phyloP scores from a whole-genome alignment of 2,113 vertebrate species.

The Varanus komodoensis region DNA sequence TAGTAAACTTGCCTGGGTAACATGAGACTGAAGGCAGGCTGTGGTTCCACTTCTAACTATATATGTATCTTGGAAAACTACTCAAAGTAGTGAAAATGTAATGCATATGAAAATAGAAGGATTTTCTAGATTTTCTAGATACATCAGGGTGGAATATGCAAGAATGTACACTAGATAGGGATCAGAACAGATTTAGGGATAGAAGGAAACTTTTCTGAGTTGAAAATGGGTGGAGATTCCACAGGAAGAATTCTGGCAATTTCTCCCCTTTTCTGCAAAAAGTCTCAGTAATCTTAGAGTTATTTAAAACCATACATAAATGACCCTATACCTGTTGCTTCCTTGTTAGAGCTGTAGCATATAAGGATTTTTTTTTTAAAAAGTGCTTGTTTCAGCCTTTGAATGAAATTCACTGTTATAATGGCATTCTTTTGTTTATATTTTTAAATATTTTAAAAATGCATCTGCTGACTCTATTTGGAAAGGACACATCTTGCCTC shows the following conservation, averaged over 20 bases:
- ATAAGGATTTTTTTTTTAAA: not conserved
- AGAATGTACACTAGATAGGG: not conserved
- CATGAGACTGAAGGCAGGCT: not conserved
- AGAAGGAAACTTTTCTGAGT: not conserved
- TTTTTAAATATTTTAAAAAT: not conserved
- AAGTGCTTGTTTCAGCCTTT: not conserved
- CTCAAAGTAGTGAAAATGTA: not conserved
- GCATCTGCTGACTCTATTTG: not conserved
- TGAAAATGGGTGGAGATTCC: not conserved
- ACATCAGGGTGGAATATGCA: not conserved
- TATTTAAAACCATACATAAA: not conserved
- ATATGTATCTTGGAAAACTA: not conserved
- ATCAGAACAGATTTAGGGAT: not conserved
- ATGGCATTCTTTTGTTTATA: not conserved
- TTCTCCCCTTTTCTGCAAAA: not conserved
- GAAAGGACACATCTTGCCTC: too few relatives aligned
- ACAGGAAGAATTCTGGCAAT: not conserved
- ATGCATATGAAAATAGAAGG: not conserved
- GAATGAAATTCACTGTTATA: not conserved
- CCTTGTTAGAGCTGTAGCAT: not conserved
- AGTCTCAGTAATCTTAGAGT: not conserved
- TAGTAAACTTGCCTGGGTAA: not conserved
- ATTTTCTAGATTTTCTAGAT: too few relatives aligned
- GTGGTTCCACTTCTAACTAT: not conserved
- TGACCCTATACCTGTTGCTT: not conserved